Evolutionary conservation across 1,140 invertebrate genomes (phyloP).

Genomic region (Anadara kagoshimensis): DNA sequence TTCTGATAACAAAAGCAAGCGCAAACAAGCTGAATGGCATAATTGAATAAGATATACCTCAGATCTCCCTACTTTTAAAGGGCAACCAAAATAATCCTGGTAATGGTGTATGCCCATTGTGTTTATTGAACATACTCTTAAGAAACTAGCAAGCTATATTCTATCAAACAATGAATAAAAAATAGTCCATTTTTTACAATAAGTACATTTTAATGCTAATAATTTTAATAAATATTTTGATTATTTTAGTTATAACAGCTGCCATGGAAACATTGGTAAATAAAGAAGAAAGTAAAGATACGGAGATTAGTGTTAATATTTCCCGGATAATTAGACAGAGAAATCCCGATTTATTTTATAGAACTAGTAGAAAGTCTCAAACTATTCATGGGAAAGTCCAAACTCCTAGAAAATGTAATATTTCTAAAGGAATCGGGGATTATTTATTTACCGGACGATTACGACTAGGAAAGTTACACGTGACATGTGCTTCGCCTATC

Average conservation of each 20-base stretch:
- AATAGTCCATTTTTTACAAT: too few species aligned
- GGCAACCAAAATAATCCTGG: too few species aligned
- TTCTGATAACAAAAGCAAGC: too few species aligned
- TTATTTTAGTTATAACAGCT: conserved; percentile 58
- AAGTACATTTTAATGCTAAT: too few species aligned
- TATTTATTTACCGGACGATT: conserved; percentile 87
- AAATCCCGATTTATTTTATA: conserved; percentile 21
- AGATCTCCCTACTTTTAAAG: too few species aligned
- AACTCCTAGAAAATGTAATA: conserved; percentile 81
- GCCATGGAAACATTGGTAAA: conserved; percentile 45
- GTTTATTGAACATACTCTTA: too few species aligned
- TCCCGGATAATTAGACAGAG: conserved; percentile 54
- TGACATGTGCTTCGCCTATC: conserved; percentile 83
- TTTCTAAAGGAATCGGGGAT: conserved; percentile 82
- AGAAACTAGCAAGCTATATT: too few species aligned
- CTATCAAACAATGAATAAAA: too few species aligned
- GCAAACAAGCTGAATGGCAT: too few species aligned
- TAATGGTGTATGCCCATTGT: too few species aligned
- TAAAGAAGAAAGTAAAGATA: conserved; percentile 37
- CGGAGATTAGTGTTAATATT: conserved; percentile 49
- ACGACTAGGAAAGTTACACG: conserved; percentile 81
- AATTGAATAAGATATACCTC: too few species aligned
- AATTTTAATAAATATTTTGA: too few species aligned
- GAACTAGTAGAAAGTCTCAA: conserved; percentile 19
- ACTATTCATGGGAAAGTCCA: conserved; percentile 64